Conservation (phyloP, 2,113 vertebrate species). For the Callipepla squamata region DNA sequence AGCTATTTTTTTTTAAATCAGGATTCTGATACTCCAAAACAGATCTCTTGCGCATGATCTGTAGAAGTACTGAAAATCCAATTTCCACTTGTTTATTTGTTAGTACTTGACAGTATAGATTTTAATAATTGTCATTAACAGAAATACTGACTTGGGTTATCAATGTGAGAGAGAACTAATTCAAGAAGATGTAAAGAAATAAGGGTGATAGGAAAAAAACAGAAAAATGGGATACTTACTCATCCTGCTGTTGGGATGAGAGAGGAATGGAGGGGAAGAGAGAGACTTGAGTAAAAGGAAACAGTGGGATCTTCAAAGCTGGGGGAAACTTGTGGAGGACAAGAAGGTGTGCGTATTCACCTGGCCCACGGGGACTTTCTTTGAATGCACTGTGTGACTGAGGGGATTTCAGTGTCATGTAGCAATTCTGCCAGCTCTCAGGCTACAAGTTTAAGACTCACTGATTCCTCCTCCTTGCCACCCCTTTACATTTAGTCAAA, state of each 20-base stretch:
- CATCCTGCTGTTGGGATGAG: background rate
- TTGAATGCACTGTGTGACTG: background rate
- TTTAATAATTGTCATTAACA: background rate
- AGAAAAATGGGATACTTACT: background rate
- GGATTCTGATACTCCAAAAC: background rate
- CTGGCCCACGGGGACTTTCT: background rate
- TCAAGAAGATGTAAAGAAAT: background rate
- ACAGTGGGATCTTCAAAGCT: background rate
- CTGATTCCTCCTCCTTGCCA: rapidly evolving
- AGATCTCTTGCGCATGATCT: background rate
- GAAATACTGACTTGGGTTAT: background rate
- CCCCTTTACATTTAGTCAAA: background rate
- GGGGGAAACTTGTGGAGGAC: background rate
- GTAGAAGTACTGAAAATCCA: background rate
- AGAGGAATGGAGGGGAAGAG: background rate
- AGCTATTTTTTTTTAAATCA: background rate
- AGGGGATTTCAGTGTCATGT: background rate
- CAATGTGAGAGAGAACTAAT: background rate
- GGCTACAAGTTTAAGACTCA: background rate
- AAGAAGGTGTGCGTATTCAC: background rate
- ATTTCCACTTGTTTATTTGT: background rate
- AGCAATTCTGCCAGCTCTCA: background rate
- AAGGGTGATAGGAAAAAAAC: background rate
- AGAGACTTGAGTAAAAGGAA: background rate
- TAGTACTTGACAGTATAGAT: background rate